Conservation (phyloP, 2,888 invertebrate species). For the Drosophila phalerata region DNA sequence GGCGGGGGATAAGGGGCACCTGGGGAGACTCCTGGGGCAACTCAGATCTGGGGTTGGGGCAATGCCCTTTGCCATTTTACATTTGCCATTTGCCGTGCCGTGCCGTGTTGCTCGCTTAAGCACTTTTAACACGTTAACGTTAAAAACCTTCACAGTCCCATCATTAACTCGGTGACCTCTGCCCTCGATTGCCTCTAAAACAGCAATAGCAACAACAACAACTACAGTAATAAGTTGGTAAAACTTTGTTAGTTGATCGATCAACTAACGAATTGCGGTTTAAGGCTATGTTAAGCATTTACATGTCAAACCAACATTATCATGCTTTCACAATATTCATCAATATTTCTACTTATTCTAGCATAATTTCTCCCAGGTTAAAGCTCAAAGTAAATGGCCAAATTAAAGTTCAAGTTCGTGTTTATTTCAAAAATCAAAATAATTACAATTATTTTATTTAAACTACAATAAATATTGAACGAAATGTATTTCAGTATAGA, state of each 20-base stretch:
- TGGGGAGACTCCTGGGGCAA: neutral
- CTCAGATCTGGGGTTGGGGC: neutral
- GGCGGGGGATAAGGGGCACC: neutral
- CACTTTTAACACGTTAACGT: conserved; percentile 74
- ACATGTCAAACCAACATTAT: conserved; percentile 38
- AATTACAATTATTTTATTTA: neutral
- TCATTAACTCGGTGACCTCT: conserved; percentile 10
- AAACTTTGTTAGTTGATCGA: conserved; percentile 33
- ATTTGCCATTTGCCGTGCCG: conserved; percentile 25
- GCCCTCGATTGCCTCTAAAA: conserved; percentile 7
- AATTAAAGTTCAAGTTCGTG: conserved; percentile 3
- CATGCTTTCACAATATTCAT: conserved; percentile 22
- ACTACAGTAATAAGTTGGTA: conserved; percentile 12
- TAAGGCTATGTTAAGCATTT: neutral
- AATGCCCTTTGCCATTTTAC: conserved; percentile 39
- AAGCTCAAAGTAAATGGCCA: neutral
- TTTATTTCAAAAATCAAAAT: neutral
- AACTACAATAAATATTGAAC: too few species aligned
- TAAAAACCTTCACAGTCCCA: conserved; percentile 10
- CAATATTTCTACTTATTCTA: neutral
- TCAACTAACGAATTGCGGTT: conserved; percentile 7
- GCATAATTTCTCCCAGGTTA: neutral
- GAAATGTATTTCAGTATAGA: too few species aligned
- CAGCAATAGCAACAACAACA: neutral
- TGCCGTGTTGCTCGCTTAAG: conserved; percentile 45